phyloP scores from a whole-genome alignment of 2,113 vertebrate genomes.

The Oreochromis niloticus region DNA sequence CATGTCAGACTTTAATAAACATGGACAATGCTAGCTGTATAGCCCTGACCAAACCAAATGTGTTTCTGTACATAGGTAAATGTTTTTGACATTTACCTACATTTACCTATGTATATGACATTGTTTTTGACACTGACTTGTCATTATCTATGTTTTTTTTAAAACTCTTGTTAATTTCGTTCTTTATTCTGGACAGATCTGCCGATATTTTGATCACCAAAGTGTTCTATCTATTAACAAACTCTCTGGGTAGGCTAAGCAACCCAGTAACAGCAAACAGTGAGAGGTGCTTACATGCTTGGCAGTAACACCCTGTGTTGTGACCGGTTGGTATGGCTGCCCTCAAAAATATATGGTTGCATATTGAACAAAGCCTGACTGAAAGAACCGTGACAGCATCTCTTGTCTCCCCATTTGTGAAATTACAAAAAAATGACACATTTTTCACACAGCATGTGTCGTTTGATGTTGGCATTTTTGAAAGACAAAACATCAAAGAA shows the following conservation, averaged over 20 bases:
- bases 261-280: background rate
- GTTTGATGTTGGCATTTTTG: conserved; percentile 38
- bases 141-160: background rate
- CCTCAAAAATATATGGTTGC: background rate
- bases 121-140: background rate
- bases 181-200: background rate
- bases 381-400: background rate
- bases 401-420: background rate
- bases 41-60: background rate
- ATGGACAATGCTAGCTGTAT: background rate
- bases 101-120: no score
- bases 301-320: background rate
- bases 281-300: background rate
- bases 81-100: background rate
- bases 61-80: background rate
- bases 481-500: conserved; percentile 26
- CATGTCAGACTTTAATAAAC: background rate
- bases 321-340: background rate
- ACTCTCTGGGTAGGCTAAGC: background rate
- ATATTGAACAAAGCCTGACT: background rate
- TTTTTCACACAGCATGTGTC: background rate
- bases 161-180: background rate
- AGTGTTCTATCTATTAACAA: no score
- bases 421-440: background rate
- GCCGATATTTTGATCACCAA: background rate